Base-by-base conservation (phyloP, 53 echinoderm and acorn worm genomes). In the Paracentrotus lividus region DNA sequence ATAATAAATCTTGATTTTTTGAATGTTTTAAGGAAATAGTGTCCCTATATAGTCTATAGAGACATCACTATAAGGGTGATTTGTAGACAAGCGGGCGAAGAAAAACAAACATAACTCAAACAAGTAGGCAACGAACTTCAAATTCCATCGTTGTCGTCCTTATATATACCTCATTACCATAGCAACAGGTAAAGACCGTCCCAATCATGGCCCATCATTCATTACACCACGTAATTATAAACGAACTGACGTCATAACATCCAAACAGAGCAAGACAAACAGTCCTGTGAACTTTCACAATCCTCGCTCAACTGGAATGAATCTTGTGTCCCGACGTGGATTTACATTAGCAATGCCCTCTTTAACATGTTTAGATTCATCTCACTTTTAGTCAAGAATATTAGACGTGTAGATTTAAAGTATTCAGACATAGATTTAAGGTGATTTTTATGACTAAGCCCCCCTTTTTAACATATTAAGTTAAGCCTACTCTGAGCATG, bases 131-230 rank as follows among this genome's bases (percentile, higher is more conserved):
- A 10, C 64, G 5, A 32, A 6, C 4, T 40, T 14, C 20, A 40
- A 18, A 72, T 72, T 38, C 72, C 72, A 72, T 40, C 5, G 36
- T 40, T 72, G 20, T 5, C 36, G 72, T 72, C 21, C 40, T 40
- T 16, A 4, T 40, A 72, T 72, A 36, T 40, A 15, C 72, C 72
- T 16, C 27, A 72, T 72, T 72, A 40, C 72, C 72, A 72, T 72
- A 40, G 72, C 72, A 72, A 72, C 36, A 72, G 67, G 67, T 67
- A 67, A 67, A 67, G 72, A 40, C 15, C 72, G 36, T 72, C 40
- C 72, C 40, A 36, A 72, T 16, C 72, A 72, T 38, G 18, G 18
- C 40, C 72, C 40, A 72, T 72, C 72, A 72, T 72, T 72, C 72
- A 40, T 72, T 72, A 72, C 72, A 38, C 21, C 40, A 26, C 14